A percentile compares a stretch with the other conserved stretches of the same genome.
Evolutionary conservation across 2,113 vertebrate species (phyloP).

Genomic region (Passer montanus): DNA sequence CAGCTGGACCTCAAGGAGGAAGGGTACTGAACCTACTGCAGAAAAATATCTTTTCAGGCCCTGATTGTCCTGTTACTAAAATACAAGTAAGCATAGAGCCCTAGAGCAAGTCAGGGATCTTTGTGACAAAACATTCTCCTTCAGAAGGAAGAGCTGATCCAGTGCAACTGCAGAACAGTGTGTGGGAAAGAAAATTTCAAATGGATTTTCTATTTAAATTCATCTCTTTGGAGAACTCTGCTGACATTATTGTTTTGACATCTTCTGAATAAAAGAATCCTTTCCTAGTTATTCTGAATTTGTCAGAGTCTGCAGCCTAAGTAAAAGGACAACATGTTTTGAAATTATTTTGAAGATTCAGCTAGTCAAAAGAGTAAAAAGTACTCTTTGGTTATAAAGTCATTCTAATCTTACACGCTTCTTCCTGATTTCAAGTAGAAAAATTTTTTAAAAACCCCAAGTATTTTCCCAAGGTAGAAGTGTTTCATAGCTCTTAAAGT

Average conservation of each 20-base stretch:
- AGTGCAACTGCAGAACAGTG: not conserved
- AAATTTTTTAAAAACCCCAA: not conserved
- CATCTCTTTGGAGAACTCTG: not conserved
- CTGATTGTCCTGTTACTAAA: not conserved
- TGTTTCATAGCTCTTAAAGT: not conserved
- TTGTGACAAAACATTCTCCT: not conserved
- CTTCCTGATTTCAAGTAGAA: not conserved
- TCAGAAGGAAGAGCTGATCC: not conserved
- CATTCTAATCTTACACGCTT: not conserved
- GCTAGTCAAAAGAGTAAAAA: not conserved
- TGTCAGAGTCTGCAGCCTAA: not conserved
- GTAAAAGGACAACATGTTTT: not conserved
- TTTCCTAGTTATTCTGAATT: not conserved
- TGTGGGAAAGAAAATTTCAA: not conserved
- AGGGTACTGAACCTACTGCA: not conserved
- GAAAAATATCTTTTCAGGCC: not conserved
- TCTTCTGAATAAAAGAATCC: constrained; percentile 1
- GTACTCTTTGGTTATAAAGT: not conserved
- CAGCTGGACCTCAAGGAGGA: not conserved
- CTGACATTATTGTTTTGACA: constrained; percentile 32
- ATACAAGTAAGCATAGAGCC: not conserved
- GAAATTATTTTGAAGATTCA: not conserved
- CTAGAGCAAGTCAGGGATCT: not conserved
- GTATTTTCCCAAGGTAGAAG: not conserved
- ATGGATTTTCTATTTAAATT: not conserved